These are phyloP conservation scores for Dolomedes plantarius DNA, from an alignment of 2,888 invertebrate genomes.

Conservation along the genomic window DNA sequence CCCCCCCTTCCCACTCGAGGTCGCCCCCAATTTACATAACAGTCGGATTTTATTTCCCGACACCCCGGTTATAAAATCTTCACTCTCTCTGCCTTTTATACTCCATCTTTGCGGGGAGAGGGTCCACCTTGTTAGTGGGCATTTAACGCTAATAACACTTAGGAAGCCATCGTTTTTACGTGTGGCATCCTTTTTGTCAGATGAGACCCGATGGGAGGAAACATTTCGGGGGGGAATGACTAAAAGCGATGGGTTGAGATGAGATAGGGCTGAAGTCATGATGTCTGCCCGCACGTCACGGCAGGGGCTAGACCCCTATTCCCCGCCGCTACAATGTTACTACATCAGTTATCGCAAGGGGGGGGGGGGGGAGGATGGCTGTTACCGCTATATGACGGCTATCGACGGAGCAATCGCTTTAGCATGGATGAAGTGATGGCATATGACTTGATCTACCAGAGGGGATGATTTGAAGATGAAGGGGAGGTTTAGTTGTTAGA, in stretches of 20 bases:
- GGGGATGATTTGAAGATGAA: neutral
- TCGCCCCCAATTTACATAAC: constrained; percentile 9
- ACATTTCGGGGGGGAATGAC: constrained; percentile 15
- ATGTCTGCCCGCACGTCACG: neutral
- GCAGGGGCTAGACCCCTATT: neutral
- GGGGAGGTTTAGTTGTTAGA: no score
- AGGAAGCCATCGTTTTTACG: constrained; percentile 14
- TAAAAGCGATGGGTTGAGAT: constrained; percentile 27
- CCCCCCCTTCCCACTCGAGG: neutral
- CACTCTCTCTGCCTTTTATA: neutral
- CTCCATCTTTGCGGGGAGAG: neutral
- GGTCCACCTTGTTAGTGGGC: constrained; percentile 59
- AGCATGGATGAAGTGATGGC: constrained; percentile 4
- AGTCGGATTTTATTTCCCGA: constrained; percentile 13
- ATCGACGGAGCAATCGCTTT: constrained; percentile 57
- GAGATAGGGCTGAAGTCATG: neutral
- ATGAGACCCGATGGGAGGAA: constrained; percentile 25
- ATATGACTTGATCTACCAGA: neutral
- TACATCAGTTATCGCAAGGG: neutral
- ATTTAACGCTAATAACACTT: constrained; percentile 68
- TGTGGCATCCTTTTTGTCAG: constrained; percentile 46
- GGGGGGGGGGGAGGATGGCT: neutral
- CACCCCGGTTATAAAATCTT: constrained; percentile 4
- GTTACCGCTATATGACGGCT: constrained; percentile 28
- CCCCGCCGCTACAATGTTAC: neutral